Base-by-base conservation (phyloP, 2,113 vertebrate species). In the Lepisosteus osseus region DNA sequence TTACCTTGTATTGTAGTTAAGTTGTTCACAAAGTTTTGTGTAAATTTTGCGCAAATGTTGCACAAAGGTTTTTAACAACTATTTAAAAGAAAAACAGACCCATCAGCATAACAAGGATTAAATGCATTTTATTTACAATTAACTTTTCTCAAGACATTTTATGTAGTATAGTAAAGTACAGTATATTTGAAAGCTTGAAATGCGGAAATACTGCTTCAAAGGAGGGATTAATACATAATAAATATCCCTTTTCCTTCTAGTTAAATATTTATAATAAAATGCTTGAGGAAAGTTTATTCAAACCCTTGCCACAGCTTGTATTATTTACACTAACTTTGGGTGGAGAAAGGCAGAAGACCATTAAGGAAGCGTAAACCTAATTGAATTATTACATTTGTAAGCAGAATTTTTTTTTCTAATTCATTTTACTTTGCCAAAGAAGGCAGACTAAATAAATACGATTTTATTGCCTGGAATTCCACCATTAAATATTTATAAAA, bases 401-500 rank as follows among this genome's bases (percentile, higher is more conserved):
- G 71, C 62, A 57, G 61, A 68, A 77, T 65, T 47, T 72, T 63
- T 72, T 54, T 72, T 74, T 68, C 55, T 56, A 17, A 65, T 62
- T 69, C 47, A 66, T 45, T 74, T 69, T 74, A 57, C 56, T 56
- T 47, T 68, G 44, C 67, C 61, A 41, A 61, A 62, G 29, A 64
- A 62, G 67, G 61, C 40, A 64, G 66, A 69, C 51, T 55, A 68
- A 54, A 69, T 57, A 56, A 74, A 69, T 17, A 61, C 44, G 15
- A 64, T 69, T 74, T 61, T 67, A 74, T 63, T 74, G 72, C 67
- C 72, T 56, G n/a, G 47, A 69, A 68, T 74, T 74, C 40, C 72
- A 74, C 41, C 62, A 74, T 69, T 59, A 69, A 69, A 74, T 68
- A 74, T 74, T 69, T 69, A 69, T 74, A 68, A 69, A 69, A 69